Evolutionary conservation across 2,797 vertebrate genomes (phyloP).

Genomic region (Pipistrellus pipistrellus): DNA sequence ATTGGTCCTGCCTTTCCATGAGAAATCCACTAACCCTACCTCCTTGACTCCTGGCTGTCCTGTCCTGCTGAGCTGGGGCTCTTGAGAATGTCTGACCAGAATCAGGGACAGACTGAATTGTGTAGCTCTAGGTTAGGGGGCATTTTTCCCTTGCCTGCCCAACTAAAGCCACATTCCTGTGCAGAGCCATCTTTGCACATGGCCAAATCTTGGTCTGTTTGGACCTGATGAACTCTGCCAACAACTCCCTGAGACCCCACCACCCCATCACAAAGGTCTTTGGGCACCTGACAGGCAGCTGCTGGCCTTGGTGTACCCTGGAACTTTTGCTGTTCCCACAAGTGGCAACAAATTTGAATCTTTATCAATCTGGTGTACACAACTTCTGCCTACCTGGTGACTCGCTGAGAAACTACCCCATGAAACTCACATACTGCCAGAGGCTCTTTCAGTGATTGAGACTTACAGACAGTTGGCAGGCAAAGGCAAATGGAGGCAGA

Average conservation of each 20-base stretch:
- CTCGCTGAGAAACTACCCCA: neutral
- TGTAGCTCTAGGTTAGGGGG: neutral
- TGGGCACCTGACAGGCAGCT: neutral
- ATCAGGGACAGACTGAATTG: too few species aligned
- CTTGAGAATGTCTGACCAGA: too few species aligned
- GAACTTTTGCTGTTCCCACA: neutral
- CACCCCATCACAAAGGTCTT: neutral
- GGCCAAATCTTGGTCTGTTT: neutral
- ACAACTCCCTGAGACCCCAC: neutral
- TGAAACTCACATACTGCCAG: neutral
- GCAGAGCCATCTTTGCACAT: neutral
- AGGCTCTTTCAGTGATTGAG: neutral
- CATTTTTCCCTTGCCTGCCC: neutral
- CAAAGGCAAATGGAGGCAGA: neutral
- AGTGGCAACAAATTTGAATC: neutral
- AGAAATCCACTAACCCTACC: too few species aligned
- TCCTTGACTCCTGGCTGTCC: too few species aligned
- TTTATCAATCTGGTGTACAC: neutral
- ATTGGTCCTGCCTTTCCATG: too few species aligned
- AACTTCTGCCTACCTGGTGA: neutral
- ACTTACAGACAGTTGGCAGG: neutral
- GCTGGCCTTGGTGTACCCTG: neutral
- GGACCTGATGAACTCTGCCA: neutral
- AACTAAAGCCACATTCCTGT: neutral
- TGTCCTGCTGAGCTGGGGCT: too few species aligned